phyloP scores from a whole-genome alignment of 2,113 vertebrate species.

The Plotosus lineatus region DNA sequence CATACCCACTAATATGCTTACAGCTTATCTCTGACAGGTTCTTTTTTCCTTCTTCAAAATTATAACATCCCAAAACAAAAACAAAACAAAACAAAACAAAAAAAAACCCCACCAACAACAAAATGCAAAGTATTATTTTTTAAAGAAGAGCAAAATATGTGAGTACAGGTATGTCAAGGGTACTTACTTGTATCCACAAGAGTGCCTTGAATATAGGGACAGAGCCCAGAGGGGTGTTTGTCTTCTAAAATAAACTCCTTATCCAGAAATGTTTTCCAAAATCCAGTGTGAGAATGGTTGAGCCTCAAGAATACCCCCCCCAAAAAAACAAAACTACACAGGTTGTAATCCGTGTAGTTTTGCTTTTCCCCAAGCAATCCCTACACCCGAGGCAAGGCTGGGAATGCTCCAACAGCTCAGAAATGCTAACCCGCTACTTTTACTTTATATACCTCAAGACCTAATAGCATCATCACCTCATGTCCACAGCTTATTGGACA shows the following conservation, averaged over 20 bases:
- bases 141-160: not conserved
- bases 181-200: slow-evolving; percentile 93
- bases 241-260: slow-evolving; percentile 84
- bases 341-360: slow-evolving; percentile 86
- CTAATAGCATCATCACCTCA: slow-evolving; percentile 66
- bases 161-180: slow-evolving; percentile 53
- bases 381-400: slow-evolving; percentile 99
- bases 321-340: slow-evolving; percentile 95
- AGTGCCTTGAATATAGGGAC: slow-evolving; percentile 89
- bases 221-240: slow-evolving; percentile 75
- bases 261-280: slow-evolving; percentile 84
- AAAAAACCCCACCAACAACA: too few relatives aligned
- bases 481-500: slow-evolving; percentile 75
- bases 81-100: too few relatives aligned
- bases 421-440: slow-evolving; percentile 75
- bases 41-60: too few relatives aligned
- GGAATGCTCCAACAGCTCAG: slow-evolving; percentile 98
- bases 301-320: slow-evolving; percentile 77
- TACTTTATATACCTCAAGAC: slow-evolving; percentile 86
- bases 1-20: not conserved
- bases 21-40: not conserved
- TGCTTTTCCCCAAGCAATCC: slow-evolving; percentile 92
- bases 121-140: slow-evolving; percentile 9
- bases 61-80: not conserved
- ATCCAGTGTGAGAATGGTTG: slow-evolving; percentile 88